Conservation (phyloP, 2,113 vertebrate genomes). For the Takifugu bimaculatus region DNA sequence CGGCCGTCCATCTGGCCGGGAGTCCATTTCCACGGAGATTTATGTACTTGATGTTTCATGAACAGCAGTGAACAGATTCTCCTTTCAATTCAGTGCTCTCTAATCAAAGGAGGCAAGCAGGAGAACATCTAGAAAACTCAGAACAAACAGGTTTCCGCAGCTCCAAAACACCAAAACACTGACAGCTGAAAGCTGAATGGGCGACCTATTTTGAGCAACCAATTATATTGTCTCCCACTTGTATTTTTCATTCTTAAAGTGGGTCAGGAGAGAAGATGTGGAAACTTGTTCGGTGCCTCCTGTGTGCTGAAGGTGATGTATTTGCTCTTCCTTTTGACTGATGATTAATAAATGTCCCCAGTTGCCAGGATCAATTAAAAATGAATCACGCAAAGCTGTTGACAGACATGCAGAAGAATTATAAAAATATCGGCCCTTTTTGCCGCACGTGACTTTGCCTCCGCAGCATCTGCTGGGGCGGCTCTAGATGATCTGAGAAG, state of each 20-base stretch:
- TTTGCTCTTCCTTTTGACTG: slow-evolving; percentile 29
- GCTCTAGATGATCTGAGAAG: too few species aligned
- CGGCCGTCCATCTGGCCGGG: slow-evolving; percentile 9
- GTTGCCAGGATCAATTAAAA: slow-evolving; percentile 24
- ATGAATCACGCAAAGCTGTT: slow-evolving; percentile 18
- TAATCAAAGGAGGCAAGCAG: slow-evolving; percentile 40
- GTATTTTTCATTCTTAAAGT: slow-evolving; percentile 54
- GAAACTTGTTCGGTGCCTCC: slow-evolving; percentile 35
- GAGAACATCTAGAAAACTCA: slow-evolving; percentile 37
- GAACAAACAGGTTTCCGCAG: slow-evolving; percentile 32
- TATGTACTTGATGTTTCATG: slow-evolving; percentile 13
- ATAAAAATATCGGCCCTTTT: neutral
- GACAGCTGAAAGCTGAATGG: slow-evolving; percentile 58
- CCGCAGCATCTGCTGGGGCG: too few species aligned
- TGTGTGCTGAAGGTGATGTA: slow-evolving; percentile 16
- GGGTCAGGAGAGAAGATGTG: slow-evolving; percentile 52
- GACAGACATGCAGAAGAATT: neutral
- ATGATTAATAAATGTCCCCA: slow-evolving; percentile 39
- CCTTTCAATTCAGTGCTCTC: slow-evolving; percentile 19
- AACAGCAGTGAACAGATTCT: slow-evolving; percentile 7
- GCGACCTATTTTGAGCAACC: slow-evolving; percentile 59
- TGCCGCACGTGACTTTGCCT: too few species aligned
- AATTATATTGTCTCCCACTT: slow-evolving; percentile 53
- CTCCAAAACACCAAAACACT: slow-evolving; percentile 51
- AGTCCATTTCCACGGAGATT: slow-evolving; percentile 27